Base-by-base conservation (phyloP, 2,888 invertebrate species). In the Hoplodrina ambigua region DNA sequence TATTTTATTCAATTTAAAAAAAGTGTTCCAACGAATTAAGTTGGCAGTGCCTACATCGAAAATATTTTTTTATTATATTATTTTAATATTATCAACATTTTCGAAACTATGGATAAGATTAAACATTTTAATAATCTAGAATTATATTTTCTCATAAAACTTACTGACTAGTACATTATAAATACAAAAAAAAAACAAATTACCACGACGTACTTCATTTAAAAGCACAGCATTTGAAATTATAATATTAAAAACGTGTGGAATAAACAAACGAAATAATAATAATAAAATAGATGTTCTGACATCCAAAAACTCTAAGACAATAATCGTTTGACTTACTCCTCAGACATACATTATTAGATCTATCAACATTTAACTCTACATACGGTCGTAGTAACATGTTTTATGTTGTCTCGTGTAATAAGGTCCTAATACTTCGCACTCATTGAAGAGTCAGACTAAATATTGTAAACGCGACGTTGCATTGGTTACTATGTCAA, bases 111-210 rank as follows among this genome's bases (percentile, higher is more conserved):
- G 69, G 57, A 78, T 74, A 83, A 56, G 67, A 78, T 80, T 85
- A 84, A 85, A 82, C 79, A 78, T 68, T 74, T 73, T 77, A 74
- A 70, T 77, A 71, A 72, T 69, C 76, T 79, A 84, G 70, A 73
- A 62, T 71, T 78, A 77, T 74, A 81, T 72, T 77, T 81, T 78
- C 70, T 77, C 78, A 82, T 85, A 86, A 86, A 90, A 89, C 94
- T 94, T 94, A 94, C 91, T 94, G 94, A 94, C 94, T 94, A 93
- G 93, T 91, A 91, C 81, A 89, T 88, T 88, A 90, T 90, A 90
- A 90, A 92, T 92, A 80, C 72, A 80, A 91, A 85, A 88, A 87
- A 76, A 80, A 75, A 78, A 79, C 64, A 74, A 81, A 86, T 85
- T 82, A 83, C 83, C 62, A 68, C 74, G 64, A 79, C 77, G 79